These are phyloP conservation scores for Daboia siamensis DNA, from an alignment of 2,113 vertebrate species.

Conservation along the genomic window DNA sequence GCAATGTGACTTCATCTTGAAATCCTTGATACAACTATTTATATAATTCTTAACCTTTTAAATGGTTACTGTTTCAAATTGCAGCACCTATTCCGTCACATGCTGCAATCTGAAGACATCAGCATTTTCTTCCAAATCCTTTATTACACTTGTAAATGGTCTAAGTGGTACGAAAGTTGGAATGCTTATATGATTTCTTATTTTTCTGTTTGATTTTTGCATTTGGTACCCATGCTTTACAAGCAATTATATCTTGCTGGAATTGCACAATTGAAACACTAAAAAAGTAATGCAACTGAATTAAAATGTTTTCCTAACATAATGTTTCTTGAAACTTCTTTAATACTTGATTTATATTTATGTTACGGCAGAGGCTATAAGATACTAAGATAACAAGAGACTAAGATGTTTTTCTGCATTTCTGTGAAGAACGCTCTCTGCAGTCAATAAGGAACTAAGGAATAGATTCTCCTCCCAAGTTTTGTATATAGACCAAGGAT, in stretches of 20 bases:
- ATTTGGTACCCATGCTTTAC: slow-evolving; percentile 28
- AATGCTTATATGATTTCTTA: slow-evolving; percentile 29
- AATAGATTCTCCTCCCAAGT: neutral
- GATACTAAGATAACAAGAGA: neutral
- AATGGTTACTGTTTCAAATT: slow-evolving; percentile 20
- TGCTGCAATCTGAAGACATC: slow-evolving; percentile 1
- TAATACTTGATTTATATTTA: neutral
- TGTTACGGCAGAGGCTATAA: neutral
- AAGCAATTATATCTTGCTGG: slow-evolving; percentile 36
- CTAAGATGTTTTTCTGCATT: neutral
- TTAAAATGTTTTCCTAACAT: slow-evolving; percentile 26
- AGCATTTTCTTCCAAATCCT: neutral
- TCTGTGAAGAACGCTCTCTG: neutral
- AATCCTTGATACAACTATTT: slow-evolving; percentile 54
- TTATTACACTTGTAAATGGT: slow-evolving; percentile 43
- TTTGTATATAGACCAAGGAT: neutral
- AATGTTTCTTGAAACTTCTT: neutral
- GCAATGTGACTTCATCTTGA: slow-evolving; percentile 17
- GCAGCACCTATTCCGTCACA: slow-evolving; percentile 1
- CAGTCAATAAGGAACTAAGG: neutral
- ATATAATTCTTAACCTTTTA: slow-evolving; percentile 54
- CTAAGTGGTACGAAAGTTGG: slow-evolving; percentile 58
- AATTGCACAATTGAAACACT: slow-evolving; percentile 49
- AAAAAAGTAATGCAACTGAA: neutral
- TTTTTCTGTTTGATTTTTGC: slow-evolving; percentile 23